Percentiles rank a stretch among this genome's conserved stretches.
Evolutionary conservation across 2,113 vertebrate species (phyloP).

Genomic region (Odontesthes bonariensis): DNA sequence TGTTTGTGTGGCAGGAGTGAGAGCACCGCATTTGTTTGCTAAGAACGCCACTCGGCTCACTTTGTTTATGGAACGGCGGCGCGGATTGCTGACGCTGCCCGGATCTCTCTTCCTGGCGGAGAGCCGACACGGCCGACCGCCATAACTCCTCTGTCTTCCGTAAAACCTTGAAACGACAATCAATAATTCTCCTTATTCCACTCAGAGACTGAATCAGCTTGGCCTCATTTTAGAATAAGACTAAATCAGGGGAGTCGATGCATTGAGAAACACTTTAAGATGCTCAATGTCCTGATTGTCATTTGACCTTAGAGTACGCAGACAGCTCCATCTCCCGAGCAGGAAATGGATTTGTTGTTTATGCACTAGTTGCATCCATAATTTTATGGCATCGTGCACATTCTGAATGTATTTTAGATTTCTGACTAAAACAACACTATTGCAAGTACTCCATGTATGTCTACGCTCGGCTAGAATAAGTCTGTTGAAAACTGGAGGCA

Average conservation of each 20-base stretch:
- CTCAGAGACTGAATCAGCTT: slow-evolving; percentile 52
- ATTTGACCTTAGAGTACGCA: slow-evolving; percentile 38
- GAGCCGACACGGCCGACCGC: slow-evolving; percentile 22
- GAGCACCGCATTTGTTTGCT: slow-evolving; percentile 31
- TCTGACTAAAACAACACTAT: not conserved
- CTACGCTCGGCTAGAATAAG: not conserved
- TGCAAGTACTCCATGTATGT: no score
- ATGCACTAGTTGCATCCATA: not conserved
- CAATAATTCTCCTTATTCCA: slow-evolving; percentile 70
- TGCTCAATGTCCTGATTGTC: slow-evolving; percentile 11
- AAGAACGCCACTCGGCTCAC: slow-evolving; percentile 21
- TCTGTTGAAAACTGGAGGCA: slow-evolving; percentile 14
- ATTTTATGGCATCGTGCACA: not conserved
- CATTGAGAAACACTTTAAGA: slow-evolving; percentile 29
- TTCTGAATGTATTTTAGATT: not conserved
- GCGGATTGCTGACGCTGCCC: slow-evolving; percentile 59
- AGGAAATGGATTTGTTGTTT: not conserved
- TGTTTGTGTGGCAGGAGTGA: slow-evolving; percentile 20
- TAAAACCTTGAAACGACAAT: slow-evolving; percentile 77
- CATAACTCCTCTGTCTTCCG: slow-evolving; percentile 69
- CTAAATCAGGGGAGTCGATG: slow-evolving; percentile 54
- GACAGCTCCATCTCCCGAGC: not conserved
- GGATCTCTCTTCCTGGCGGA: slow-evolving; percentile 39
- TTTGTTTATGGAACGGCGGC: slow-evolving; percentile 58
- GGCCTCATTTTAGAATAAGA: slow-evolving; percentile 41